Evolutionary conservation across 2,113 vertebrate species (phyloP), one percentile per base, ranked within the genome.

Genomic region (Todiramphus saurophagus): DNA sequence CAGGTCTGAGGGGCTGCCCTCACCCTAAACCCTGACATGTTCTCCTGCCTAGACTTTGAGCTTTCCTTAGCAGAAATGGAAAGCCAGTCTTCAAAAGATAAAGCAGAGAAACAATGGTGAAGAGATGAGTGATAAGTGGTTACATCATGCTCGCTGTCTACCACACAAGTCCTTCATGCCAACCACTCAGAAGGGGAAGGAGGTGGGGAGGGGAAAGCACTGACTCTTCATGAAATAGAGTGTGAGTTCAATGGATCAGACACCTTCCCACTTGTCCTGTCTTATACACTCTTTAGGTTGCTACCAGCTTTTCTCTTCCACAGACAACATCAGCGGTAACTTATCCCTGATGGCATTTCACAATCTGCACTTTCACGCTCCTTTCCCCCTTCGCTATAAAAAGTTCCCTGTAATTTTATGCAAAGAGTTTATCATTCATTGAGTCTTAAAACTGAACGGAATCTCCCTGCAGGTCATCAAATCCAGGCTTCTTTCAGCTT

Each of bases 361-460:
- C 35, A 81, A 48, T 30, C 70, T 84, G 77, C 62, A 84, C 74
- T 93, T 96, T 94, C 87, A 94, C 2, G 2, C 48, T 89, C 48
- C 66, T 94, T 94, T 96, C 10, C 28, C 35, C 7, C 21, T 93
- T 76, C 58, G 37, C 77, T 94, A 93, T 87, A 95, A 96, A 96
- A 96, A 96, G 39, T 62, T 93, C 35, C 14, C 50, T 69, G 87
- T 48, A 96, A 96, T 95, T 95, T 94, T 95, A 92, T 95, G 93
- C 89, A 78, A 90, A 94, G 74, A 70, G 44, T 75, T 94, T 68
- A 85, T 89, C 69, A 87, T 96, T 93, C 33, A 37, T 53, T 79
- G 50, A 83, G 48, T 81, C 87, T 92, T 93, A 91, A 91, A 94
- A 85, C 13, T 33, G 31, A 81, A 82, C 75, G 60, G 74, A 89